These are phyloP conservation scores for Chymomyza caudatula DNA, from an alignment of 2,888 invertebrate genomes.

Conservation along the genomic window DNA sequence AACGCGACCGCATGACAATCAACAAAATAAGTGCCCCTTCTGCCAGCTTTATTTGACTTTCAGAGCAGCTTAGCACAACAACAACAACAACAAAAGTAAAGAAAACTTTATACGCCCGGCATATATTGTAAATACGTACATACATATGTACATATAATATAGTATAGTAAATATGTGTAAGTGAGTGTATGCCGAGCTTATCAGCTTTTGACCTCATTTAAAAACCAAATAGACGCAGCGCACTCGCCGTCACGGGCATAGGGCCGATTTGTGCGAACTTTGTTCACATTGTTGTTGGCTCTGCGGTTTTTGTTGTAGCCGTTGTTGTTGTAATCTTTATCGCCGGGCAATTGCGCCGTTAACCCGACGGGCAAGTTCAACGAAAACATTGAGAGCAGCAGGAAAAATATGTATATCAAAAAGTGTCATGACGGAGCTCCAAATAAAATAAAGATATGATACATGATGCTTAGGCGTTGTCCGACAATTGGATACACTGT, in stretches of 20 bases:
- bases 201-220: constrained; percentile 71
- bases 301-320: background rate
- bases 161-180: background rate
- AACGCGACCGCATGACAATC: constrained; percentile 23
- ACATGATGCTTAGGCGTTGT: too few species aligned
- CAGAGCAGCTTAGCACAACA: constrained; percentile 18
- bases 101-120: background rate
- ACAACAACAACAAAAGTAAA: constrained; percentile 8
- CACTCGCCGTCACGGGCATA: constrained; percentile 7
- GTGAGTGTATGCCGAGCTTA: constrained; percentile 35
- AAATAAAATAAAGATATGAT: too few species aligned
- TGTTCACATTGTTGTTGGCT: constrained; percentile 36
- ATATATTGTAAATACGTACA: constrained; percentile 4
- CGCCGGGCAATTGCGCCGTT: constrained; percentile 13
- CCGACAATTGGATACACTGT: too few species aligned
- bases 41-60: constrained; percentile 29
- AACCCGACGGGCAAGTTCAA: background rate
- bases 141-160: background rate
- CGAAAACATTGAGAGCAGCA: background rate
- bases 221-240: constrained; percentile 62
- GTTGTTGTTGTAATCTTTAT: constrained; percentile 22
- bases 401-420: background rate
- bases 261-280: constrained; percentile 54
- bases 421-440: background rate
- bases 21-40: constrained; percentile 7